phyloP scores from a whole-genome alignment of 2,888 invertebrate species.

The Octodonta nipae region DNA sequence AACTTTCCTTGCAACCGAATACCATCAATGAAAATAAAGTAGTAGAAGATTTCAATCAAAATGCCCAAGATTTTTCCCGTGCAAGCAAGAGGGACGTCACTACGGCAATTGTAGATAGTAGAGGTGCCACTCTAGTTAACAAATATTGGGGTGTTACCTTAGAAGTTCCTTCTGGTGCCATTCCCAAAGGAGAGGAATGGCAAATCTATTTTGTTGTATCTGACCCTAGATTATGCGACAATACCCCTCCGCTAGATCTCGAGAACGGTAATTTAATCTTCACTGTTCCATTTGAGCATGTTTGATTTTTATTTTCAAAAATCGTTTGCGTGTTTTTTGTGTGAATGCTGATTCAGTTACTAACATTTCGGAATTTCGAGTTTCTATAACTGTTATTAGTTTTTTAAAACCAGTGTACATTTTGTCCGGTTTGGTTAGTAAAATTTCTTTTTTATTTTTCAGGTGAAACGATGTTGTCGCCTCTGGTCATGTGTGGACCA shows the following conservation, averaged over 20 bases:
- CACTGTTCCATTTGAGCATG: neutral
- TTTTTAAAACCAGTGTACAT: slow-evolving; percentile 23
- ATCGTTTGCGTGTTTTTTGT: slow-evolving; percentile 13
- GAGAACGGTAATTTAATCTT: slow-evolving; percentile 58
- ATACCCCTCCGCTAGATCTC: slow-evolving; percentile 71
- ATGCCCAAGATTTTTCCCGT: slow-evolving; percentile 17
- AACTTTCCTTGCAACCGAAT: slow-evolving; percentile 20
- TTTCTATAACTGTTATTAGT: slow-evolving; percentile 5
- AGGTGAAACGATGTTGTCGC: slow-evolving; percentile 91
- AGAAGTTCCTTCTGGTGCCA: slow-evolving; percentile 77
- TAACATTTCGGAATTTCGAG: slow-evolving; percentile 1
- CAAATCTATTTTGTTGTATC: slow-evolving; percentile 88
- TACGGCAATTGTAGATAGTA: slow-evolving; percentile 51
- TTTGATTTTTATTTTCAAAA: slow-evolving; percentile 12
- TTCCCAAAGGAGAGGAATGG: slow-evolving; percentile 68
- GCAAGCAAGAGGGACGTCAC: slow-evolving; percentile 35
- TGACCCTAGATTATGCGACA: slow-evolving; percentile 61
- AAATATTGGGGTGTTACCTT: slow-evolving; percentile 83
- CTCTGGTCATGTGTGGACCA: slow-evolving; percentile 92
- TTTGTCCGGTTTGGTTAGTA: neutral
- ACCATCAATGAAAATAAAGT: slow-evolving; percentile 21
- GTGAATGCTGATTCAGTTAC: slow-evolving; percentile 2
- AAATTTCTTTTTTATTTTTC: slow-evolving; percentile 8
- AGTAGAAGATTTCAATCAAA: slow-evolving; percentile 20
- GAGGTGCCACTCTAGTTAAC: slow-evolving; percentile 72